phyloP scores from a whole-genome alignment of 2,113 vertebrate genomes.

The Fukomys damarensis region DNA sequence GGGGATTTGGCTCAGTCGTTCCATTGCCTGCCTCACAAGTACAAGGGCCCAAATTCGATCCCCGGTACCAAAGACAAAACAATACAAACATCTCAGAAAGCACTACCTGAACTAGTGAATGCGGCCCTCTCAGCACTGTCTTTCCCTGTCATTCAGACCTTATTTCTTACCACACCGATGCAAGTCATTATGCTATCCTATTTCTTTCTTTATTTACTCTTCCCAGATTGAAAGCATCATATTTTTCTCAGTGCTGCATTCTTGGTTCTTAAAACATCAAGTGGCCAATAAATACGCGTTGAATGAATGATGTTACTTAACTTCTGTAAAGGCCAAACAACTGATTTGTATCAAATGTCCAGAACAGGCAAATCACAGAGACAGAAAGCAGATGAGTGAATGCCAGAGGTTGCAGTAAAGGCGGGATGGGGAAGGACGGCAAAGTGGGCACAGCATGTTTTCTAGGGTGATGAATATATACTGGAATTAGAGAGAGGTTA shows the following conservation, averaged over 20 bases:
- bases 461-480: neutral
- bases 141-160: neutral
- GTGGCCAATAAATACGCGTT: neutral
- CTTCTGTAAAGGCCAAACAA: neutral
- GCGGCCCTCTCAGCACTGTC: neutral
- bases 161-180: neutral
- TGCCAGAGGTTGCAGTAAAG: neutral
- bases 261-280: conserved; percentile 29
- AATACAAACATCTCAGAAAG: neutral
- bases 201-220: neutral
- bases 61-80: too few species aligned
- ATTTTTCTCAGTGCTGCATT: neutral
- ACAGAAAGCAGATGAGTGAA: neutral
- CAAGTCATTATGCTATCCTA: neutral
- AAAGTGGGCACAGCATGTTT: neutral
- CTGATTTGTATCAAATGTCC: neutral
- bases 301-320: conserved; percentile 18
- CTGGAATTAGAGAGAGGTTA: neutral
- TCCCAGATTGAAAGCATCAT: neutral
- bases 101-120: neutral
- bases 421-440: neutral
- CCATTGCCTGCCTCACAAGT: too few species aligned
- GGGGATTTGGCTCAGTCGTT: too few species aligned
- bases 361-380: neutral
- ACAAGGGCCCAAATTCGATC: too few species aligned